These are phyloP conservation scores for Drosophila anomalata DNA, from an alignment of 2,888 invertebrate species.

Conservation along the genomic window DNA sequence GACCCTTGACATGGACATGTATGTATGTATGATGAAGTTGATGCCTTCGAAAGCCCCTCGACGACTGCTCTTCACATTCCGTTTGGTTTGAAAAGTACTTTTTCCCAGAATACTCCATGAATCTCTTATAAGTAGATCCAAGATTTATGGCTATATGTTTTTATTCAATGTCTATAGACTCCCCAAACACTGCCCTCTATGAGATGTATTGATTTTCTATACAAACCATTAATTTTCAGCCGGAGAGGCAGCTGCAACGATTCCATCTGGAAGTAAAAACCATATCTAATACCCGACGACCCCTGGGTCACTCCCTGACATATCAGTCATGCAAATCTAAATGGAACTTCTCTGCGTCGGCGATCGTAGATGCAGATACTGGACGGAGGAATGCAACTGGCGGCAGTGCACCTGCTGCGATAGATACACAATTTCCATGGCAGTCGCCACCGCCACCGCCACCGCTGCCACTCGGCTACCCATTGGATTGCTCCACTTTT, in stretches of 20 bases:
- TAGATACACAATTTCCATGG: slow-evolving; percentile 16
- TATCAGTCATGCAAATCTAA: slow-evolving; percentile 38
- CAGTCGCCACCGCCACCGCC: not conserved
- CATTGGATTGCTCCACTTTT: slow-evolving; percentile 45
- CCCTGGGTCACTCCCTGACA: slow-evolving; percentile 7
- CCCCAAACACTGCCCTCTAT: too few species aligned
- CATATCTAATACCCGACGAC: slow-evolving; percentile 1
- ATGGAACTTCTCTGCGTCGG: slow-evolving; percentile 16
- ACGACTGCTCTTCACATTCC: slow-evolving; percentile 13
- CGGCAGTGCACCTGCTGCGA: slow-evolving; percentile 27
- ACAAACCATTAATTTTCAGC: not conserved
- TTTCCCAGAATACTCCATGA: not conserved
- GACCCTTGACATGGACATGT: slow-evolving; percentile 31
- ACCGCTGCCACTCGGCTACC: slow-evolving; percentile 11
- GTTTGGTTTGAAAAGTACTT: not conserved
- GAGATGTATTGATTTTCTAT: slow-evolving; percentile 1
- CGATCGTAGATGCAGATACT: slow-evolving; percentile 6
- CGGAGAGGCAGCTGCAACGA: slow-evolving; percentile 34
- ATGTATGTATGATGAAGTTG: not conserved
- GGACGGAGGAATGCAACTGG: not conserved
- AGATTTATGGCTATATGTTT: too few species aligned
- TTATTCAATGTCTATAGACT: not conserved
- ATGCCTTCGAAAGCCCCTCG: slow-evolving; percentile 21
- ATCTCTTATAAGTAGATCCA: not conserved
- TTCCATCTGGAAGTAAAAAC: not conserved